These are phyloP conservation scores for Ommatoiulus sabulosus DNA, from an alignment of 2,888 invertebrate species.

Conservation along the genomic window DNA sequence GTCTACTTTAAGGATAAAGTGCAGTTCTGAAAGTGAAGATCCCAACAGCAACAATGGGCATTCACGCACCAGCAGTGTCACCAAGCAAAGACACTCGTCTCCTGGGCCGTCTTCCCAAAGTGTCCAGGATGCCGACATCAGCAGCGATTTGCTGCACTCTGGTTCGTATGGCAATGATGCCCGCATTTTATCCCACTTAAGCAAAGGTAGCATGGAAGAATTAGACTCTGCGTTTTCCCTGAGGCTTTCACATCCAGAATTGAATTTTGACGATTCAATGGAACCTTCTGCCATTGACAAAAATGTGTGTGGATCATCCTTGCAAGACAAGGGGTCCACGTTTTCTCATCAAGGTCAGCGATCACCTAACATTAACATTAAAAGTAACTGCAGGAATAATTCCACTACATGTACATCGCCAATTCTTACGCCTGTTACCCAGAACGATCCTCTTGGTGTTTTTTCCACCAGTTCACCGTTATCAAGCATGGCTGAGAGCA, in stretches of 20 bases:
- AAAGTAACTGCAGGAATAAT: neutral
- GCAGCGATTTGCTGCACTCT: slow-evolving; percentile 67
- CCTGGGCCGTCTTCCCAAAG: slow-evolving; percentile 12
- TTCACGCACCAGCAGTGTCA: neutral
- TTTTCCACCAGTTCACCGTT: slow-evolving; percentile 66
- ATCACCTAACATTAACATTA: slow-evolving; percentile 60
- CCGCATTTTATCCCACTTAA: slow-evolving; percentile 71
- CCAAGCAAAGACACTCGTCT: neutral
- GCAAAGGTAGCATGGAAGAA: slow-evolving; percentile 57
- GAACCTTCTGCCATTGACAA: neutral
- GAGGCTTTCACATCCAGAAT: slow-evolving; percentile 45
- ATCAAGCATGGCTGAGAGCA: slow-evolving; percentile 62
- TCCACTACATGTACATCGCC: slow-evolving; percentile 68
- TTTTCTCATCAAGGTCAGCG: slow-evolving; percentile 52
- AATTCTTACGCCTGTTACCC: slow-evolving; percentile 83
- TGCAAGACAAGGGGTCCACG: neutral
- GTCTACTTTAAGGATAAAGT: neutral
- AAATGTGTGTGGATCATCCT: neutral
- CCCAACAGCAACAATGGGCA: neutral
- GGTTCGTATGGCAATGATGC: slow-evolving; percentile 86
- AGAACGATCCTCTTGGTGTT: slow-evolving; percentile 92
- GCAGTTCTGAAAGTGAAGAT: neutral
- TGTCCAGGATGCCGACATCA: slow-evolving; percentile 48
- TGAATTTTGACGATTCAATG: slow-evolving; percentile 27
- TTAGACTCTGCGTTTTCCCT: slow-evolving; percentile 55